phyloP scores from a whole-genome alignment of 2,113 vertebrate genomes.

The Ancistrus triradiatus region DNA sequence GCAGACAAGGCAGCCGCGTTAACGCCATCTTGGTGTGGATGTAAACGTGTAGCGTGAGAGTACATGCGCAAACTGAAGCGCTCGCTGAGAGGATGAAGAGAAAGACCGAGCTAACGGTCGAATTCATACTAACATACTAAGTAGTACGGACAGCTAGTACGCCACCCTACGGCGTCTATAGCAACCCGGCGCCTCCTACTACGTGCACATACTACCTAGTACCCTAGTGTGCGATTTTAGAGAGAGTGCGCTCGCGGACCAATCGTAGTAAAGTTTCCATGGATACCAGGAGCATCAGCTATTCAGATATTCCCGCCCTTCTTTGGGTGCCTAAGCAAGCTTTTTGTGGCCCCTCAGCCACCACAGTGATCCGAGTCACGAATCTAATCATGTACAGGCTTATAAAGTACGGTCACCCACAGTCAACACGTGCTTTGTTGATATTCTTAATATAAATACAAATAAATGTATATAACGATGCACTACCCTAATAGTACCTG shows the following conservation, averaged over 20 bases:
- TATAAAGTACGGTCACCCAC: too few relatives aligned
- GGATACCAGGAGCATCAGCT: conserved; percentile 7
- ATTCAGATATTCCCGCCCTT: conserved; percentile 7
- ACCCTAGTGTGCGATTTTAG: background rate
- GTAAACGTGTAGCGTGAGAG: conserved; percentile 57
- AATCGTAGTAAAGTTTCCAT: conserved; percentile 11
- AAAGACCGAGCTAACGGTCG: conserved; percentile 8
- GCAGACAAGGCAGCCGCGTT: conserved; percentile 65
- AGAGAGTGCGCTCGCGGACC: background rate
- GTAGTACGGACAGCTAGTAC: background rate
- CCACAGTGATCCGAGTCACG: too few relatives aligned
- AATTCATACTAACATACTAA: background rate
- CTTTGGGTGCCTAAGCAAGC: too few relatives aligned
- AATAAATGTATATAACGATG: too few relatives aligned
- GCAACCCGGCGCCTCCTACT: too few relatives aligned
- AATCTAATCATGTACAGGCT: too few relatives aligned
- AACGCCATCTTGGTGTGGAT: conserved; percentile 75
- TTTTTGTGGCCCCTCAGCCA: too few relatives aligned
- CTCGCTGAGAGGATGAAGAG: background rate
- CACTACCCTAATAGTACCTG: too few relatives aligned
- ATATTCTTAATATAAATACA: too few relatives aligned
- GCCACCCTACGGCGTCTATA: background rate
- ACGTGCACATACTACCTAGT: background rate
- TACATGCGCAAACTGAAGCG: conserved; percentile 70
- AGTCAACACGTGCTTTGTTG: too few relatives aligned